Percentiles rank a stretch among this genome's conserved stretches.
These are phyloP conservation scores for Drosophila koepferae DNA, from an alignment of 2,888 invertebrate species.

Conservation along the genomic window DNA sequence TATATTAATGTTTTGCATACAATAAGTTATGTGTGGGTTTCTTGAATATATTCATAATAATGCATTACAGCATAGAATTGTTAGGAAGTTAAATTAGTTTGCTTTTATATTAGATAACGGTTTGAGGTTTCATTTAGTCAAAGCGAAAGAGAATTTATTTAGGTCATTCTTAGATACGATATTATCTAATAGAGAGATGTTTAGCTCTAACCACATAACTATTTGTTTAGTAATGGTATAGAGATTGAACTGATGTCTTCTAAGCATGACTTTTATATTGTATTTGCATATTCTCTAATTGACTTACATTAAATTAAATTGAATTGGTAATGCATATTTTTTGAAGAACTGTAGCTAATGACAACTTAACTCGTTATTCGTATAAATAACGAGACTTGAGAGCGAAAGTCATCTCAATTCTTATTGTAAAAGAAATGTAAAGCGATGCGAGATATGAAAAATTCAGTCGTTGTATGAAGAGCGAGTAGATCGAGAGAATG, in stretches of 20 bases:
- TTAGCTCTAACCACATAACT: background rate
- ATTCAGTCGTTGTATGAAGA: too few species aligned
- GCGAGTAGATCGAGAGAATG: too few species aligned
- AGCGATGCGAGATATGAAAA: too few species aligned
- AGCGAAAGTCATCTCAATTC: too few species aligned
- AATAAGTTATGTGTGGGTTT: background rate
- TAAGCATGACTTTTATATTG: background rate
- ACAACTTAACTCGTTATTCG: too few species aligned
- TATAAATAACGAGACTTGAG: too few species aligned
- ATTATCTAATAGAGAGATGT: background rate
- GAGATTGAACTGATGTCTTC: background rate
- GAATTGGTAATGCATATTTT: too few species aligned
- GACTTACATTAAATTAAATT: too few species aligned
- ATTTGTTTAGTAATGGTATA: background rate
- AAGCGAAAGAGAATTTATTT: background rate
- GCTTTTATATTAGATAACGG: background rate
- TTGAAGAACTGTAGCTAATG: too few species aligned
- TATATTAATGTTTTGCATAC: background rate
- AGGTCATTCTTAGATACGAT: background rate
- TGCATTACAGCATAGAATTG: background rate
- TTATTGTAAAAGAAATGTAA: too few species aligned
- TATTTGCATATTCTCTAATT: too few species aligned
- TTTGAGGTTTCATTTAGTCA: background rate
- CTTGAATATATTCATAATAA: background rate
- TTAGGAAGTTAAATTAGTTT: background rate